Percentiles rank a stretch among this genome's conserved stretches.
These are phyloP conservation scores for Norana najaformis DNA, from an alignment of 2,888 invertebrate genomes.

Conservation along the genomic window DNA sequence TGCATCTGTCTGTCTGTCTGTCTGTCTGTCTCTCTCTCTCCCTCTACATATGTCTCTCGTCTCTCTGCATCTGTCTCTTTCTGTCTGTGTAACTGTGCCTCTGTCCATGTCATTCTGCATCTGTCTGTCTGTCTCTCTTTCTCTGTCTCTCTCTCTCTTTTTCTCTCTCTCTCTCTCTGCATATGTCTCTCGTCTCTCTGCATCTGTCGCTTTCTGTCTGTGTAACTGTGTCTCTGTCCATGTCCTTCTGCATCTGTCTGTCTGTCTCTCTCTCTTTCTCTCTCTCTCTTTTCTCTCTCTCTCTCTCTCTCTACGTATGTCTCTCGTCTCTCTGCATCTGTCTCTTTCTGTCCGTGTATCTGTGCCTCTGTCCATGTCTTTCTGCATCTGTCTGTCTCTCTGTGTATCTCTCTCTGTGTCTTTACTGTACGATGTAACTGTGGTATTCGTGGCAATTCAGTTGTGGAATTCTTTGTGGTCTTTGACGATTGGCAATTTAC, in stretches of 20 bases:
- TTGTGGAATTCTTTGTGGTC: background rate
- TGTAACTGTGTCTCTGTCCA: background rate
- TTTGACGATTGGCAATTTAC: too few relatives aligned
- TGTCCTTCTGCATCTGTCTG: background rate
- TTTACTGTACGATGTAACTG: too few relatives aligned
- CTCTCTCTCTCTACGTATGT: background rate
- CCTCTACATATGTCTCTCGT: background rate
- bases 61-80: too few relatives aligned
- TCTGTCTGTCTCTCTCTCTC: background rate
- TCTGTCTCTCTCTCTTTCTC: background rate
- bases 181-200: background rate
- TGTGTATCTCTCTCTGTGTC: too few relatives aligned
- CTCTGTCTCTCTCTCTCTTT: background rate
- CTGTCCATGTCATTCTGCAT: too few relatives aligned
- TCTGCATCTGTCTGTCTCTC: too few relatives aligned
- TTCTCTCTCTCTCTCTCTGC: too few relatives aligned
- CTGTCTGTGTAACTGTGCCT: too few relatives aligned
- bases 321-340: background rate
- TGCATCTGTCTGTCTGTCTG: background rate
- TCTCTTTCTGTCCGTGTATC: background rate
- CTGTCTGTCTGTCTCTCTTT: background rate
- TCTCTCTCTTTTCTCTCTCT: background rate
- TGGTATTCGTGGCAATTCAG: background rate
- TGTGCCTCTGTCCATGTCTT: background rate
- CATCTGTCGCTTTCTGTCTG: background rate